These are phyloP conservation scores for Melospiza georgiana DNA, from an alignment of 2,113 vertebrate species.

Conservation along the genomic window DNA sequence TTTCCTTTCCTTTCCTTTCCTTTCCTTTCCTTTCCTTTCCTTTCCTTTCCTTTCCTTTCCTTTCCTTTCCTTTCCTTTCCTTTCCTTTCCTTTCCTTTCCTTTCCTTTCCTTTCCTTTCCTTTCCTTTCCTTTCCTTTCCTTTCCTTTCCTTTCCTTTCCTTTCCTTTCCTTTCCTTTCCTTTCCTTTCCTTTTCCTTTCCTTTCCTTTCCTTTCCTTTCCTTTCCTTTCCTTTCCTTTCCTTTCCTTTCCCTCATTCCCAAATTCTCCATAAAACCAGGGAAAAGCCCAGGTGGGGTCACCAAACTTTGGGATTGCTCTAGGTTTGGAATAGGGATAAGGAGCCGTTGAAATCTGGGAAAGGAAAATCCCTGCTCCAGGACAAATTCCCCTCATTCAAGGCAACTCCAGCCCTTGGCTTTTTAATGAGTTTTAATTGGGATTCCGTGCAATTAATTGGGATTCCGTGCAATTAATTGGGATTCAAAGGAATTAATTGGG, in stretches of 20 bases:
- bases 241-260: background rate
- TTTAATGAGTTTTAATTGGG: slow-evolving; percentile 12
- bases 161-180: too few relatives aligned
- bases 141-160: too few relatives aligned
- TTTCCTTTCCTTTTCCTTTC: background rate
- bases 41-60: background rate
- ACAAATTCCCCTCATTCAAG: background rate
- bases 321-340: background rate
- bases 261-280: rapidly evolving
- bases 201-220: too few relatives aligned
- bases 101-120: too few relatives aligned
- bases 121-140: background rate
- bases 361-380: background rate
- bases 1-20: too few relatives aligned
- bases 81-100: background rate
- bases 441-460: background rate
- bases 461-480: slow-evolving; percentile 3
- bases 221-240: too few relatives aligned
- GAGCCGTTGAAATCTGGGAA: background rate
- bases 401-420: background rate
- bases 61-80: too few relatives aligned
- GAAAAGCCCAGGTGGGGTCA: rapidly evolving
- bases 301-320: background rate
- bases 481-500: slow-evolving; percentile 16
- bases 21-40: too few relatives aligned